Evolutionary conservation across 2,888 invertebrate genomes (phyloP).

Genomic region (Celastrina argiolus): DNA sequence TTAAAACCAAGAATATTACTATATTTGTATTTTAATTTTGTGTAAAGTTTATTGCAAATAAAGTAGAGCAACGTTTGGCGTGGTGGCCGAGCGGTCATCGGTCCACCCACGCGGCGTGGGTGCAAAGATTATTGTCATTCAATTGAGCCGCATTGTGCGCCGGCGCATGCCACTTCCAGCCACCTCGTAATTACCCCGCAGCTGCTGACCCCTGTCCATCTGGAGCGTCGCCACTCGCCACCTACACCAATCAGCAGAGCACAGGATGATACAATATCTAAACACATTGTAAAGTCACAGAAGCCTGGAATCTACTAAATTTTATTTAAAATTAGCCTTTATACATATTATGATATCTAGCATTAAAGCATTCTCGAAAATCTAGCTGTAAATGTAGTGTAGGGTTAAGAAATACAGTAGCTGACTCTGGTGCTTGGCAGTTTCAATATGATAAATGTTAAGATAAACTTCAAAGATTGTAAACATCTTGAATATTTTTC

Average conservation of each 20-base stretch:
- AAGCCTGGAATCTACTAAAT: not conserved
- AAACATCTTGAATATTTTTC: no score
- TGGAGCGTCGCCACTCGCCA: slow-evolving; percentile 72
- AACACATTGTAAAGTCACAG: not conserved
- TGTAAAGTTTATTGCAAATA: not conserved
- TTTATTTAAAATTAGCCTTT: no score
- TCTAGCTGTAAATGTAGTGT: no score
- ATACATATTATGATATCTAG: no score
- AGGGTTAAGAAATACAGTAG: no score
- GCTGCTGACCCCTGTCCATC: slow-evolving; percentile 76
- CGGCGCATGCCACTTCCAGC: slow-evolving; percentile 75
- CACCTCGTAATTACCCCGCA: slow-evolving; percentile 76
- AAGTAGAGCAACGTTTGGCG: slow-evolving; percentile 54
- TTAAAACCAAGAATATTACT: no score
- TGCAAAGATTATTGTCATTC: slow-evolving; percentile 78
- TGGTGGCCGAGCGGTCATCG: slow-evolving; percentile 58
- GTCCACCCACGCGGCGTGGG: slow-evolving; percentile 77
- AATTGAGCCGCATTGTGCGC: slow-evolving; percentile 77
- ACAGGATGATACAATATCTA: slow-evolving; percentile 52
- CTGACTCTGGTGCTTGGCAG: no score
- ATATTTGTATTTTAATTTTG: no score
- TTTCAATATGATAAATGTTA: no score
- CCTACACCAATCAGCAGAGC: slow-evolving; percentile 51
- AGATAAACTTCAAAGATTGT: no score
- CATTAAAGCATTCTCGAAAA: no score